A percentile compares a stretch with the other conserved stretches of the same genome.
Evolutionary conservation across 30 jellyfish, hydroid and myxozoan genomes (phyloP).

Genomic region (Pseudorhiza aurosa): DNA sequence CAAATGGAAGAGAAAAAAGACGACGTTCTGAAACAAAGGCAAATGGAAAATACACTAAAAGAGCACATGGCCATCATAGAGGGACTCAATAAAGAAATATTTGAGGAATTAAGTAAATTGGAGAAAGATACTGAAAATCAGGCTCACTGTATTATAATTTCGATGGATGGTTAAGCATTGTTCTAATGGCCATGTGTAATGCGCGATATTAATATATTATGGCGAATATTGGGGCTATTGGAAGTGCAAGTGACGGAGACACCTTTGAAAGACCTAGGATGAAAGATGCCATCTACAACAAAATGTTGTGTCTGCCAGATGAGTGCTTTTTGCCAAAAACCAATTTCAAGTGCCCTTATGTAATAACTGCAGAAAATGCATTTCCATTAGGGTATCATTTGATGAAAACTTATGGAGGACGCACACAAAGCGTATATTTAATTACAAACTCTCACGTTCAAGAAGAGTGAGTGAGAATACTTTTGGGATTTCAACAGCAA

Average conservation of each 20-base stretch:
- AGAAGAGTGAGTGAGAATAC: constrained; percentile 77
- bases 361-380: constrained; percentile 74
- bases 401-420: constrained; percentile 77
- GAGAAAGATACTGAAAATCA: too few relatives aligned
- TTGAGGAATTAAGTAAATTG: too few relatives aligned
- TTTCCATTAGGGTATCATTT: constrained; percentile 67
- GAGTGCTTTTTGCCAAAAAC: constrained; percentile 42
- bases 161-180: constrained; percentile 61
- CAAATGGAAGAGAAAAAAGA: too few relatives aligned
- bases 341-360: constrained; percentile 37
- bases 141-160: constrained; percentile 43
- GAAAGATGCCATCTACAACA: constrained; percentile 9
- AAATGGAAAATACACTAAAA: too few relatives aligned
- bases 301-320: constrained; percentile 14
- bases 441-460: constrained; percentile 70
- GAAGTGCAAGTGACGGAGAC: constrained; percentile 54
- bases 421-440: constrained; percentile 49
- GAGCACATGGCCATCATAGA: too few relatives aligned
- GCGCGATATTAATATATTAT: constrained; percentile 48
- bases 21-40: too few relatives aligned
- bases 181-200: constrained; percentile 56
- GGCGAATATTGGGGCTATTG: constrained; percentile 57
- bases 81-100: too few relatives aligned
- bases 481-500: constrained; percentile 69
- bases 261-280: constrained; percentile 29